Evolutionary conservation across 30 jellyfish, hydroid and myxozoan genomes (phyloP).

Genomic region (Mastigias papua): DNA sequence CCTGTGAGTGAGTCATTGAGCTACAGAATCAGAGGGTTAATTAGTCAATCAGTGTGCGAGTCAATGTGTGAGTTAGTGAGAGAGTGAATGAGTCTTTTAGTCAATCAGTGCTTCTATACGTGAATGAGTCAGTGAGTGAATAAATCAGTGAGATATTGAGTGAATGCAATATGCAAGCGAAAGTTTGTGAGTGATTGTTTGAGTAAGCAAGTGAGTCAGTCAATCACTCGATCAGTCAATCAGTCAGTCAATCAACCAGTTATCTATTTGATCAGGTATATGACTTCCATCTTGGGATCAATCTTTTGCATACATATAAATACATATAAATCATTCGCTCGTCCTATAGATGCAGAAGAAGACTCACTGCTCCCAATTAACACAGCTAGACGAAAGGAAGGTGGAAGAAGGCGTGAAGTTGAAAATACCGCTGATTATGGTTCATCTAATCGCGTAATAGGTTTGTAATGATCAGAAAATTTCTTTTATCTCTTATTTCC

Average conservation of each 20-base stretch:
- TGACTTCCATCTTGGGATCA: no score
- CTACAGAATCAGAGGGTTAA: background rate
- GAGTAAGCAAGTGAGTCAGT: background rate
- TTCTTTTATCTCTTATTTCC: background rate
- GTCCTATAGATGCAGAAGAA: conserved; percentile 38
- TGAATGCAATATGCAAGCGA: no score
- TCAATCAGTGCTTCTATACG: background rate
- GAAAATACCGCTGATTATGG: background rate
- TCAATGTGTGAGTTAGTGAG: background rate
- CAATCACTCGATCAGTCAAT: background rate
- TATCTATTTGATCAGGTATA: background rate
- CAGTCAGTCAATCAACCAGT: background rate
- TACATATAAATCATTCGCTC: background rate
- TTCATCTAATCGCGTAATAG: conserved; percentile 26
- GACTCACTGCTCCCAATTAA: conserved; percentile 54
- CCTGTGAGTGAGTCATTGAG: background rate
- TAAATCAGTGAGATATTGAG: background rate
- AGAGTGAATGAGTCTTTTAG: background rate
- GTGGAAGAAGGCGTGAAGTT: conserved; percentile 44
- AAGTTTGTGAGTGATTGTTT: background rate
- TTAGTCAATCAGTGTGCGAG: background rate
- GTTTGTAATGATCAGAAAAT: background rate
- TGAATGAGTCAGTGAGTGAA: no score
- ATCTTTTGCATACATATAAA: no score
- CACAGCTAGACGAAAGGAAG: conserved; percentile 21